A percentile compares a stretch with the other conserved stretches of the same genome.
These are phyloP conservation scores for Hylyphantes graminicola DNA, from an alignment of 1,140 invertebrate genomes.

Conservation along the genomic window DNA sequence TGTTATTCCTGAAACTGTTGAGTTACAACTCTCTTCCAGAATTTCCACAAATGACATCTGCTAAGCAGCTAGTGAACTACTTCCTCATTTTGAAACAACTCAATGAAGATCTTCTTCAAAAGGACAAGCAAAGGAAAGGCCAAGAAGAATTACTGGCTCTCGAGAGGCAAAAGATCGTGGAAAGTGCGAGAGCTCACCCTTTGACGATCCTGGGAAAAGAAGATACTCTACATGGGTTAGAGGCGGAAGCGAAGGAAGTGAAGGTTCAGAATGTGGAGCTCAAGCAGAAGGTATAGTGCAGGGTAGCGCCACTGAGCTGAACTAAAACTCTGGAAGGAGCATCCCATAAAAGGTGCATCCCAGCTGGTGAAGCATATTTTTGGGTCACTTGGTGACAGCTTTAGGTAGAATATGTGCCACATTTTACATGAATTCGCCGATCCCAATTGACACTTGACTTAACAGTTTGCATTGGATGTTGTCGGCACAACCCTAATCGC, in stretches of 20 bases:
- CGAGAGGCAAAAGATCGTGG: neutral
- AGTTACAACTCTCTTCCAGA: neutral
- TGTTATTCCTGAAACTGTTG: neutral
- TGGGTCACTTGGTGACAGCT: too few relatives aligned
- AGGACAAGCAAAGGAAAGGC: neutral
- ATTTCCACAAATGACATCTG: neutral
- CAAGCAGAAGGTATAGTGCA: neutral
- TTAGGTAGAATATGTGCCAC: too few relatives aligned
- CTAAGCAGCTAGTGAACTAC: neutral
- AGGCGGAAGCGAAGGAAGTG: neutral
- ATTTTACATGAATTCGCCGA: too few relatives aligned
- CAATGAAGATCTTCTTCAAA: neutral
- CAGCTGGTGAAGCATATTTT: too few relatives aligned
- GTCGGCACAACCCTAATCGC: too few relatives aligned
- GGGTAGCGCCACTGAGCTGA: too few relatives aligned
- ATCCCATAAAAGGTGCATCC: too few relatives aligned
- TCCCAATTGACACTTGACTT: too few relatives aligned
- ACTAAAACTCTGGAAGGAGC: too few relatives aligned
- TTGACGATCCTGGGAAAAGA: slow-evolving; percentile 17
- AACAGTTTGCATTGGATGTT: too few relatives aligned
- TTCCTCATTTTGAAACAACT: neutral
- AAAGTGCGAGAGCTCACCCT: neutral
- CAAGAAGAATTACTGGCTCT: neutral
- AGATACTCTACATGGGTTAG: neutral
- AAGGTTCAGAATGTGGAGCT: neutral